These are phyloP conservation scores for Hanleya hanleyi DNA, from an alignment of 2,888 invertebrate species.

Conservation along the genomic window DNA sequence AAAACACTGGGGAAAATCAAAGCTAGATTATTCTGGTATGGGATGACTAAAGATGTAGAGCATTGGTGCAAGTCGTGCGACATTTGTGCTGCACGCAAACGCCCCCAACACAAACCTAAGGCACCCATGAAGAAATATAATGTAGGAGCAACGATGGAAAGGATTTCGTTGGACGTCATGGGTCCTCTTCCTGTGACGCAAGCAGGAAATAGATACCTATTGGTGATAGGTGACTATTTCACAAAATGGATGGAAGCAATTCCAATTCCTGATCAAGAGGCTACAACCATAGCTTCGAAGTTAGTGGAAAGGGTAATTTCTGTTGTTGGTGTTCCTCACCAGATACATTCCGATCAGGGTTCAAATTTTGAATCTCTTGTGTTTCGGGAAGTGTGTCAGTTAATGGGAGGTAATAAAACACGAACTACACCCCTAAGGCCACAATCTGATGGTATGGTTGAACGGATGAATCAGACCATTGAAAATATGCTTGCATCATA, in stretches of 20 bases:
- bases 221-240: constrained; percentile 33
- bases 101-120: constrained; percentile 13
- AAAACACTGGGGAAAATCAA: not conserved
- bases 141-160: constrained; percentile 30
- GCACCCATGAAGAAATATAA: constrained; percentile 21
- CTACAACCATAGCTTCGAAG: constrained; percentile 34
- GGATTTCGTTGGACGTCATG: not conserved
- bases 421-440: constrained; percentile 32
- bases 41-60: constrained; percentile 17
- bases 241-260: constrained; percentile 30
- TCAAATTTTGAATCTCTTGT: constrained; percentile 33
- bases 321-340: constrained; percentile 29
- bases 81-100: constrained; percentile 22
- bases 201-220: constrained; percentile 18
- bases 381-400: constrained; percentile 31
- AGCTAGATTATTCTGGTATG: constrained; percentile 15
- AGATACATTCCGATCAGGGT: constrained; percentile 36
- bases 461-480: constrained; percentile 28
- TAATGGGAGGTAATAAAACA: constrained; percentile 36
- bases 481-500: constrained; percentile 29
- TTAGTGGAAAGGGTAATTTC: constrained; percentile 33
- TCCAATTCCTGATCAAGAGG: constrained; percentile 31
- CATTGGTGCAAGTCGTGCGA: constrained; percentile 29
- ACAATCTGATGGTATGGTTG: constrained; percentile 19
- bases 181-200: constrained; percentile 20